Evolutionary conservation across 2,797 vertebrate species (phyloP).

Genomic region (Pipistrellus pipistrellus): DNA sequence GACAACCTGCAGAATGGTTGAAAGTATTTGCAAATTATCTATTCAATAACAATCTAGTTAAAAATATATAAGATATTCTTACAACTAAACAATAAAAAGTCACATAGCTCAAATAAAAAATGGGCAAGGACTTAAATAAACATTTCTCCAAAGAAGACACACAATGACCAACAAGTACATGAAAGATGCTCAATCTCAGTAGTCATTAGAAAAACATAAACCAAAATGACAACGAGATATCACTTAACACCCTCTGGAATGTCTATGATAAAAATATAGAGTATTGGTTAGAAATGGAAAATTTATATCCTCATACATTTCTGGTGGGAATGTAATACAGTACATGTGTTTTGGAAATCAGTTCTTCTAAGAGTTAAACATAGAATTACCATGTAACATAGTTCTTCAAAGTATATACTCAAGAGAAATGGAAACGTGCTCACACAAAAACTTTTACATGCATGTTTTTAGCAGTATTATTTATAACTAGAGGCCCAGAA

Average conservation of each 20-base stretch:
- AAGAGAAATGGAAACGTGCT: neutral
- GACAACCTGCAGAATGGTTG: neutral
- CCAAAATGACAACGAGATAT: neutral
- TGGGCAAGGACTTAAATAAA: neutral
- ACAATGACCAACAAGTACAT: neutral
- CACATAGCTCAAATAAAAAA: neutral
- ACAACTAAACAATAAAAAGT: neutral
- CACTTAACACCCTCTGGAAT: neutral
- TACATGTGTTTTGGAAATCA: neutral
- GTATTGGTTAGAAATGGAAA: neutral
- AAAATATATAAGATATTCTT: neutral
- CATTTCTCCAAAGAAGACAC: neutral
- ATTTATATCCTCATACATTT: neutral
- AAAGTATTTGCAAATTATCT: neutral
- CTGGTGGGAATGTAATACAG: neutral
- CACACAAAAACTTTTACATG: neutral
- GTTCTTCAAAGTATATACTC: neutral
- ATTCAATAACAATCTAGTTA: neutral
- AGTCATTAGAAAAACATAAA: neutral
- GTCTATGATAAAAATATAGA: neutral
- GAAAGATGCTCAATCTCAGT: neutral
- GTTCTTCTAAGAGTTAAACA: conserved; percentile 18
- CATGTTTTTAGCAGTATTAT: neutral
- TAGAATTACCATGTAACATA: neutral
- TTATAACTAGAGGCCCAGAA: neutral